These are phyloP conservation scores for Plusia festucae DNA, from an alignment of 2,888 invertebrate species.

Conservation along the genomic window DNA sequence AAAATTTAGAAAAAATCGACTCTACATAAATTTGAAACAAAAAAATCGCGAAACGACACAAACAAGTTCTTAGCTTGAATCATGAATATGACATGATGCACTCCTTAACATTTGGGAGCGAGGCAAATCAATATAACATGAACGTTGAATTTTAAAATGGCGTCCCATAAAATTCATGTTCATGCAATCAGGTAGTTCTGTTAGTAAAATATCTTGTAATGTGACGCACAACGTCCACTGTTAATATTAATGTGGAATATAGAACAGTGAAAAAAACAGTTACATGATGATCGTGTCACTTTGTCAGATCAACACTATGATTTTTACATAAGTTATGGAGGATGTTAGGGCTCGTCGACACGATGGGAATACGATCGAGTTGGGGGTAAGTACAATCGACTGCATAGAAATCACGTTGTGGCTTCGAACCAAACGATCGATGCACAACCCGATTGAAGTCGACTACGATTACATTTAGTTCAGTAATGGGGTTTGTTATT, in stretches of 20 bases:
- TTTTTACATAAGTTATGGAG: background rate
- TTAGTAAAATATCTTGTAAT: slow-evolving; percentile 72
- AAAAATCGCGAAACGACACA: slow-evolving; percentile 10
- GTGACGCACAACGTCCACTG: slow-evolving; percentile 77
- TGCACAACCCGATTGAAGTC: background rate
- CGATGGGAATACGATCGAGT: background rate
- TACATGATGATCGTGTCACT: slow-evolving; percentile 57
- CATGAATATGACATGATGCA: slow-evolving; percentile 54
- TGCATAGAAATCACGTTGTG: slow-evolving; percentile 1
- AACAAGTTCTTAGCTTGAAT: slow-evolving; percentile 39
- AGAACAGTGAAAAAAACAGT: slow-evolving; percentile 72
- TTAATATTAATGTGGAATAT: slow-evolving; percentile 88
- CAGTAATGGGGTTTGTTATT: background rate
- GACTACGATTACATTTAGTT: background rate
- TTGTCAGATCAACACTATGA: slow-evolving; percentile 46
- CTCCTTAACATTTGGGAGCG: slow-evolving; percentile 52
- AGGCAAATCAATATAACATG: slow-evolving; percentile 55
- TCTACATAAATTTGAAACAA: background rate
- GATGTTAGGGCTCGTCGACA: background rate
- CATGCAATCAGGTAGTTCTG: slow-evolving; percentile 67
- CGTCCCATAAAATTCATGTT: slow-evolving; percentile 72
- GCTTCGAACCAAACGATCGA: background rate
- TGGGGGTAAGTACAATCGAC: no score
- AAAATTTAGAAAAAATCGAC: background rate
- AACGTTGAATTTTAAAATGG: slow-evolving; percentile 71